Conservation (phyloP, 2,888 invertebrate genomes). For the Pyrrhosoma nymphula region DNA sequence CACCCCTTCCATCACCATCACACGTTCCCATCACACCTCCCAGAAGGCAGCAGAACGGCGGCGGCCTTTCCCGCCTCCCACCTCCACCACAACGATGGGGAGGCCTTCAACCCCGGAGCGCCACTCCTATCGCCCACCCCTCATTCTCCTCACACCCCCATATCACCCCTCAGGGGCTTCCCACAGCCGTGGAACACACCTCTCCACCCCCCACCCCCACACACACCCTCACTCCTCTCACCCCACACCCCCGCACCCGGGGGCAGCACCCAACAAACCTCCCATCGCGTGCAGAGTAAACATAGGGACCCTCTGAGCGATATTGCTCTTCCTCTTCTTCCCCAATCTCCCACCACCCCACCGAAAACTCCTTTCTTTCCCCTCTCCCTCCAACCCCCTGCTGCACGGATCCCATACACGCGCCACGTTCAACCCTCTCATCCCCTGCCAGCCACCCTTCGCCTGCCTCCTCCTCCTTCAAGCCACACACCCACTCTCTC, state of each 20-base stretch:
- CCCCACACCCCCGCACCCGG: not conserved
- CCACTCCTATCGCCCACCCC: not conserved
- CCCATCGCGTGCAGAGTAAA: slow-evolving; percentile 64
- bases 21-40: not conserved
- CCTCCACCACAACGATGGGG: not conserved
- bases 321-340: slow-evolving; percentile 57
- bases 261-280: slow-evolving; percentile 14
- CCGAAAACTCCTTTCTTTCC: slow-evolving; percentile 33
- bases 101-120: slow-evolving; percentile 21
- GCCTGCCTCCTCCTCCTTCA: not conserved
- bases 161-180: not conserved
- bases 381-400: not conserved
- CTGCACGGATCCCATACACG: slow-evolving; percentile 26
- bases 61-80: not conserved
- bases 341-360: not conserved
- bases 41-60: not conserved
- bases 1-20: slow-evolving; percentile 57
- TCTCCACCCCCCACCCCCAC: not conserved
- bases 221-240: not conserved
- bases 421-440: slow-evolving; percentile 19
- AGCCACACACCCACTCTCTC: not conserved
- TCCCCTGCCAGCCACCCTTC: not conserved
- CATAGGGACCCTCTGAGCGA: slow-evolving; percentile 66
- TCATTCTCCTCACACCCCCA: not conserved
- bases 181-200: slow-evolving; percentile 10